Evolutionary conservation across 2,888 invertebrate genomes (phyloP).

Genomic region (Coleophora deauratella): DNA sequence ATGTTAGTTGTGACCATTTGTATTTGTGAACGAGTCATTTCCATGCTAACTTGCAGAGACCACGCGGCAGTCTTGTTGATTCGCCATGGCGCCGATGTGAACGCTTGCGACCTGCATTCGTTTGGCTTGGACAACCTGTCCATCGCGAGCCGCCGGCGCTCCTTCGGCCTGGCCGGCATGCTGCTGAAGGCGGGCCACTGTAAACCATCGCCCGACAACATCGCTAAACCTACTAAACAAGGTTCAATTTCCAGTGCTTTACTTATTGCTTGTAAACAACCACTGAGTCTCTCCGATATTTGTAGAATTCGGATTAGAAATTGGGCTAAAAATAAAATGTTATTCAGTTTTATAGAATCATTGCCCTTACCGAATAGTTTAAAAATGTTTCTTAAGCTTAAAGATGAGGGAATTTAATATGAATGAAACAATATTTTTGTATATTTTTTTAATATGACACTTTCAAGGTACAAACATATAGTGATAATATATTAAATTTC

Average conservation of each 20-base stretch:
- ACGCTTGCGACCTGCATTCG: constrained; percentile 70
- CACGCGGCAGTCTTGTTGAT: constrained; percentile 72
- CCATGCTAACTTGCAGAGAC: constrained; percentile 51
- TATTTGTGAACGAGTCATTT: too few species aligned
- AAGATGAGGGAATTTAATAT: constrained; percentile 42
- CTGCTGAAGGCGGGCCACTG: constrained; percentile 59
- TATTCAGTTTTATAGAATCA: constrained; percentile 45
- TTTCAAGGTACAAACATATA: constrained; percentile 34
- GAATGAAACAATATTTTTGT: background rate
- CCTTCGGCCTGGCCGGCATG: constrained; percentile 41
- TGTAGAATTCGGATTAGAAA: constrained; percentile 72
- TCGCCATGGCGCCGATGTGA: constrained; percentile 77
- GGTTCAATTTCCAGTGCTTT: constrained; percentile 53
- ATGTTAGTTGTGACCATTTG: too few species aligned
- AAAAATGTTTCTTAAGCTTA: constrained; percentile 74
- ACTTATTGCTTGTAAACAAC: constrained; percentile 51
- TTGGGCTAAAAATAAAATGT: constrained; percentile 33
- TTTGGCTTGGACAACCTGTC: constrained; percentile 72
- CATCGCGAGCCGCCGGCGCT: constrained; percentile 58
- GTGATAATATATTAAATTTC: constrained; percentile 21
- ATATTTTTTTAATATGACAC: constrained; percentile 18
- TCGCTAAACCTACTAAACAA: constrained; percentile 22
- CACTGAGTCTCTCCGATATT: constrained; percentile 68
- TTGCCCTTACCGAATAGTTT: constrained; percentile 73
- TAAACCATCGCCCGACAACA: constrained; percentile 17